Evolutionary conservation across 2,888 invertebrate genomes (phyloP).

Genomic region (Seladonia tumulorum): DNA sequence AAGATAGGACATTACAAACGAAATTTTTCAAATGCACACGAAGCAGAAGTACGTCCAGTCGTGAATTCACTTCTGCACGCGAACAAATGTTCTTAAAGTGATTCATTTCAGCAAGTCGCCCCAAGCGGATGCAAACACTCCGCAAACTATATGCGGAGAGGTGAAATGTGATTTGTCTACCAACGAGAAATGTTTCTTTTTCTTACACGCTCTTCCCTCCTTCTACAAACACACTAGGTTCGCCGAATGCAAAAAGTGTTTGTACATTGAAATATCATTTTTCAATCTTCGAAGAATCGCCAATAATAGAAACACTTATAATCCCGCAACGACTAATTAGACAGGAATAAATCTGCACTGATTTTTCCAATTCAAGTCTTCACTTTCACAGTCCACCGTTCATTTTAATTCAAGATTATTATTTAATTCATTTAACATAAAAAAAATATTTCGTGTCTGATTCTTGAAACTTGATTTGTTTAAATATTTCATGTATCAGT

Average conservation of each 20-base stretch:
- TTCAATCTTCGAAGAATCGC: background rate
- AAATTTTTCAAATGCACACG: background rate
- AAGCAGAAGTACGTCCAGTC: background rate
- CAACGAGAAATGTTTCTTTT: conserved; percentile 9
- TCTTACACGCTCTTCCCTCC: background rate
- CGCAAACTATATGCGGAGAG: conserved; percentile 36
- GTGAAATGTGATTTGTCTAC: conserved; percentile 34
- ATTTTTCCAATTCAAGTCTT: no score
- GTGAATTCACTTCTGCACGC: background rate
- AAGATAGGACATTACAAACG: background rate
- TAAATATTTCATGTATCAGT: no score
- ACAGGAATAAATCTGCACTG: no score
- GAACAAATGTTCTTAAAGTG: conserved; percentile 6
- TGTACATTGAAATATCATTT: background rate
- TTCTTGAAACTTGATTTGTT: no score
- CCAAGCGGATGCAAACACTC: conserved; percentile 51
- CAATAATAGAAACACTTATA: no score
- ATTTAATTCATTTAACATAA: no score
- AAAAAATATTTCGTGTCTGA: no score
- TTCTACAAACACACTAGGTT: no score
- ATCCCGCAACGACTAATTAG: no score
- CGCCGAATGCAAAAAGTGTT: background rate
- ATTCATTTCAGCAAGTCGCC: conserved; percentile 51
- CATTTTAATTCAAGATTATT: no score
- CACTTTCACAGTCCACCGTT: no score